Percentiles rank a stretch among this genome's conserved stretches.
Evolutionary conservation across 2,113 vertebrate species (phyloP).

Genomic region (Lampris megalopsis): DNA sequence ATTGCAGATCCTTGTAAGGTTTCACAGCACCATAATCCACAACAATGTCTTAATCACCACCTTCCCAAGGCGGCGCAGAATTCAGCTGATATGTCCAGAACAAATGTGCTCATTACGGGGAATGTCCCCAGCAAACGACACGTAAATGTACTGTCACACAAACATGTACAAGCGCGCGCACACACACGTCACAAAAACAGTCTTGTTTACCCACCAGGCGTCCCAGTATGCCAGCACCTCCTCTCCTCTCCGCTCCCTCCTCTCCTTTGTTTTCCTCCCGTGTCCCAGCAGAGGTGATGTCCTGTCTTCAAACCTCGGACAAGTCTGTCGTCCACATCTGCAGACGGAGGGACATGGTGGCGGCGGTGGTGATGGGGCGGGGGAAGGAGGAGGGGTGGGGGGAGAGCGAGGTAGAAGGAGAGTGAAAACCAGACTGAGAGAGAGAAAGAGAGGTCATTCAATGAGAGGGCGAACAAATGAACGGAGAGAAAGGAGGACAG

Average conservation of each 20-base stretch:
- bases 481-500: slow-evolving; percentile 72
- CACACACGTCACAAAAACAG: not conserved
- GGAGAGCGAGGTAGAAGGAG: slow-evolving; percentile 37
- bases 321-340: slow-evolving; percentile 56
- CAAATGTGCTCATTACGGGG: not conserved
- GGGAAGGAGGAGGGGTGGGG: slow-evolving; percentile 32
- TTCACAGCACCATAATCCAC: slow-evolving; percentile 64
- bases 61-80: slow-evolving; percentile 21
- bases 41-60: slow-evolving; percentile 51
- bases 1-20: slow-evolving; percentile 70
- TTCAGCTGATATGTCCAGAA: not conserved
- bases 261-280: slow-evolving; percentile 41
- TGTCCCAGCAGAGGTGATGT: slow-evolving; percentile 35
- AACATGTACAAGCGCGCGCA: slow-evolving; percentile 2
- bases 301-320: slow-evolving; percentile 57
- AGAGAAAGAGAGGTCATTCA: slow-evolving; percentile 65
- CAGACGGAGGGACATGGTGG: slow-evolving; percentile 45
- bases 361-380: slow-evolving; percentile 35
- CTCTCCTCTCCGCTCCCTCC: slow-evolving; percentile 10
- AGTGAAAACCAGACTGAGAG: slow-evolving; percentile 34
- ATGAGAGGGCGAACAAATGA: slow-evolving; percentile 63
- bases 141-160: not conserved
- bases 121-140: not conserved
- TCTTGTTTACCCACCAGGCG: slow-evolving; percentile 41
- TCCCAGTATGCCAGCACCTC: slow-evolving; percentile 6